These are phyloP conservation scores for Dioctria linearis DNA, from an alignment of 2,888 invertebrate genomes.

Conservation along the genomic window DNA sequence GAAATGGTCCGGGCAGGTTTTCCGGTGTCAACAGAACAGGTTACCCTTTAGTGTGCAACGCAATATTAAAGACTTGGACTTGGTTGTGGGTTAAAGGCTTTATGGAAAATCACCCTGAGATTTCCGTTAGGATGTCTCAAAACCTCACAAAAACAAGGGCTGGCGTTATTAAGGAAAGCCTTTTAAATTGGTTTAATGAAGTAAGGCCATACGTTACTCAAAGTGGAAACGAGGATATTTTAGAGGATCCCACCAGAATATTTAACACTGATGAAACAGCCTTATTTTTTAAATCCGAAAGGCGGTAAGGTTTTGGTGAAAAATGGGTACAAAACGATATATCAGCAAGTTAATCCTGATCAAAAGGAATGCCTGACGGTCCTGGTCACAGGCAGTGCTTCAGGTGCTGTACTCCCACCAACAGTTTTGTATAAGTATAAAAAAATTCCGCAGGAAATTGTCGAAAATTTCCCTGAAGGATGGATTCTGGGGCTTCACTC, in stretches of 20 bases:
- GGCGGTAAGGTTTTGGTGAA: too few species aligned
- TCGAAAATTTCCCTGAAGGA: neutral
- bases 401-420: neutral
- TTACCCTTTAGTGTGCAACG: neutral
- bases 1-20: neutral
- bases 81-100: neutral
- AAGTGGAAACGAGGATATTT: neutral
- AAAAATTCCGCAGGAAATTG: neutral
- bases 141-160: neutral
- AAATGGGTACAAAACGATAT: too few species aligned
- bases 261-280: neutral
- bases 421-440: neutral
- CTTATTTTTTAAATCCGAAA: neutral
- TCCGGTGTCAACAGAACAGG: neutral
- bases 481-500: too few species aligned
- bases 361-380: neutral
- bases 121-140: neutral
- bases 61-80: neutral
- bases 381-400: neutral
- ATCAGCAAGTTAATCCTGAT: neutral
- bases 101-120: neutral
- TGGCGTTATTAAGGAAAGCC: neutral
- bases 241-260: too few species aligned
- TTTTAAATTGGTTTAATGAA: neutral
- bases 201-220: neutral